A percentile compares a stretch with the other conserved stretches of the same genome.
Conservation (phyloP, 2,113 vertebrate genomes). For the Hystrix brachyura region DNA sequence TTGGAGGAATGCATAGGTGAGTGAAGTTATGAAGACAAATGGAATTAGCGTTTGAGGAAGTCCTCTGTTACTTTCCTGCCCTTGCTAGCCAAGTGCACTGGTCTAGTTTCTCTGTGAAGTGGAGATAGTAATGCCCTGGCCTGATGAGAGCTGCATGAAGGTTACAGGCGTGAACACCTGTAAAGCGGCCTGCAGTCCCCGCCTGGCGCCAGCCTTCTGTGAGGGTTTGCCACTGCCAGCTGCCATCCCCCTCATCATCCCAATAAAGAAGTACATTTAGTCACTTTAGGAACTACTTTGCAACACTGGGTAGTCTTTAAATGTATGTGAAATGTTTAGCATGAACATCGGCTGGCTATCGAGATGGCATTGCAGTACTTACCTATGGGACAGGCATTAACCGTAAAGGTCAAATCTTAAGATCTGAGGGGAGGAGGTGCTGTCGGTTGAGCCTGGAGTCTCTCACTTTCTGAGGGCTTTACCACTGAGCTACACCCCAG, state of each 20-base stretch:
- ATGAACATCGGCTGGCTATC: neutral
- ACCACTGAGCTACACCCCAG: neutral
- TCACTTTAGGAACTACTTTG: conserved; percentile 15
- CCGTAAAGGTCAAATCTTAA: conserved; percentile 6
- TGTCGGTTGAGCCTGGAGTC: neutral
- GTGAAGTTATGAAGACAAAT: neutral
- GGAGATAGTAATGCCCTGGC: neutral
- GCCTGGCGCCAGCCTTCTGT: neutral
- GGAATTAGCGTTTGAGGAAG: neutral
- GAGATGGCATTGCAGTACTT: neutral
- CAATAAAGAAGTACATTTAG: neutral
- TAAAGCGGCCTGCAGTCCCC: neutral
- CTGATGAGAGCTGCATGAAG: neutral
- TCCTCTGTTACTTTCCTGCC: neutral
- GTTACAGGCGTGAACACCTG: neutral
- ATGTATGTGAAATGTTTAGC: neutral
- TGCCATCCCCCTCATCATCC: neutral
- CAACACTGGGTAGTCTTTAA: neutral
- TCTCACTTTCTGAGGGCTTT: neutral
- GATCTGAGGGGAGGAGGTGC: neutral
- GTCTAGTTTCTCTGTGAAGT: neutral
- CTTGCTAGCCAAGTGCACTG: neutral
- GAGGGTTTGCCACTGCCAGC: neutral
- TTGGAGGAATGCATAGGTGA: neutral
- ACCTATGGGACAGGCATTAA: neutral